Base-by-base conservation (phyloP, 2,797 vertebrate species). In the Spinibarbus caldwelli region DNA sequence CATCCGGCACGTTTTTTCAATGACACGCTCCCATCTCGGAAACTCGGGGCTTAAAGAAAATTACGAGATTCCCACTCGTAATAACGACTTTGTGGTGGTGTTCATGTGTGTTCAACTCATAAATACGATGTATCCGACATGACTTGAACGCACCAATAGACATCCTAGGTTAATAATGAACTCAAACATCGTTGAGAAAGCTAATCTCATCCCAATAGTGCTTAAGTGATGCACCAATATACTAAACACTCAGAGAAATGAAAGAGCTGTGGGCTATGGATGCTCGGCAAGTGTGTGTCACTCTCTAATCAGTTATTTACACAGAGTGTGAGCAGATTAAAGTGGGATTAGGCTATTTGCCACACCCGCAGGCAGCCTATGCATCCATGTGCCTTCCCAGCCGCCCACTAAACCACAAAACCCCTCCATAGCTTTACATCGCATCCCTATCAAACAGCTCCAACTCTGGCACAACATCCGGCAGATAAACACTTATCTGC, bases 401-500 rank as follows among this genome's bases (percentile, higher is more conserved):
- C 91, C 88, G 89, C 90, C 89, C 75, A 78, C 68, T 64, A 36
- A 54, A 82, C 2, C 54, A 73, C 36, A 23, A 68, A 81, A 80
- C 54, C 31, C 88, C 10, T 57, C 23, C 10, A 57, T 31, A 66
- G 92, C 92, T 92, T 91, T 91, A 84, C 89, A 45, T 49, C 23
- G 71, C 70, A 78, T 81, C 83, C 85, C 75, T 59, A 80, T 83
- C 84, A 77, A 82, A 83, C 83, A 81, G 83, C 86, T 78, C 47
- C 36, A 78, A 23, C 45, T 59, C 52, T 85, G 83, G 52, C 76
- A 47, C 73, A 78, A 72, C 86, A 78, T 85, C 94, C 88, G 82
- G 95, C 96, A 95, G 96, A 96, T 96, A 96, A 92, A 96, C 95
- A 95, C 95, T 95, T 96, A 78, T 72, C 66, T 68, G 43, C 49